Conservation (phyloP, 2,797 vertebrate genomes). For the Vespertilio murinus region DNA sequence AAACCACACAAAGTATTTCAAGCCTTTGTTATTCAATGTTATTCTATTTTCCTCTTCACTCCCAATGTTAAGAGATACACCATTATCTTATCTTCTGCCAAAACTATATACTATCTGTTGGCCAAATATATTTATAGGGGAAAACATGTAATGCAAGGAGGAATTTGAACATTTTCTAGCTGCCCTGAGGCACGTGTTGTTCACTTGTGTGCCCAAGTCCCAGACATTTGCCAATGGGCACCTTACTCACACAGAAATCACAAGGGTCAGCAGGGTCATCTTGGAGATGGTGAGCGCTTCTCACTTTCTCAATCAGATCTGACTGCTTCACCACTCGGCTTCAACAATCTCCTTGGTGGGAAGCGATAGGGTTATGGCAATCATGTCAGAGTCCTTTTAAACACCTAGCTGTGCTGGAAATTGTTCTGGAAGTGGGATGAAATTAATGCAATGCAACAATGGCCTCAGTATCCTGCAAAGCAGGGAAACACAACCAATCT, state of each 20-base stretch:
- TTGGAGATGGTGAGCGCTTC: not conserved
- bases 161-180: not conserved
- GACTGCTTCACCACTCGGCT: conserved; percentile 76
- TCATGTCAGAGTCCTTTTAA: not conserved
- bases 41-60: not conserved
- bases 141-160: not conserved
- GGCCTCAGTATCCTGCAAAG: not conserved
- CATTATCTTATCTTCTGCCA: not conserved
- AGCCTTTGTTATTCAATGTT: not conserved
- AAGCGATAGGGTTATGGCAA: conserved; percentile 59
- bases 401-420: not conserved
- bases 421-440: not conserved
- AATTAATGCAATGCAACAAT: conserved; percentile 14
- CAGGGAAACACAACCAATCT: not conserved
- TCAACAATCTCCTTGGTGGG: conserved; percentile 82
- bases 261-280: not conserved
- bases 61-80: conserved; percentile 26
- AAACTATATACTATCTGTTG: not conserved
- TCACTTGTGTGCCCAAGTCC: not conserved
- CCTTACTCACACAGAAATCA: not conserved
- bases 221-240: not conserved
- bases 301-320: conserved; percentile 78
- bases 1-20: conserved; percentile 16
- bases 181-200: not conserved
- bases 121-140: not conserved